These are phyloP conservation scores for Trinectes maculatus DNA, from an alignment of 2,113 vertebrate species.

Conservation along the genomic window DNA sequence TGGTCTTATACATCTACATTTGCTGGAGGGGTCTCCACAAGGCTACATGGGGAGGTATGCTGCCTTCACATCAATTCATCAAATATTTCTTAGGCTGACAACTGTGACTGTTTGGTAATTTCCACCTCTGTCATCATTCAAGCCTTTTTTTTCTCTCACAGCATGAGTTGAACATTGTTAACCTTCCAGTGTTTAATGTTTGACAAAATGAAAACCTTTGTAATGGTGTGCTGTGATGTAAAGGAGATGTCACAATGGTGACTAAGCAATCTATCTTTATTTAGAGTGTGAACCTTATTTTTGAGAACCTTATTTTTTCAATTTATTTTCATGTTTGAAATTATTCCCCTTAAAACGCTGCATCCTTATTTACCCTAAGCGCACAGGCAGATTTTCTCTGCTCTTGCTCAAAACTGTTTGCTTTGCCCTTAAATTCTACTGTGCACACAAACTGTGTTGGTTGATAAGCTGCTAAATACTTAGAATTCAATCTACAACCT, in stretches of 20 bases:
- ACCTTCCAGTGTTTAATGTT: slow-evolving; percentile 32
- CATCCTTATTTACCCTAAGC: too few relatives aligned
- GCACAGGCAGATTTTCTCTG: too few relatives aligned
- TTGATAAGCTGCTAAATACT: too few relatives aligned
- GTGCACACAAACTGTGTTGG: too few relatives aligned
- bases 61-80: not conserved
- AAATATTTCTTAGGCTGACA: too few relatives aligned
- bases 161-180: not conserved
- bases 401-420: too few relatives aligned
- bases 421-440: too few relatives aligned
- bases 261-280: not conserved
- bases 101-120: not conserved
- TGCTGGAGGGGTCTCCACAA: slow-evolving; percentile 84
- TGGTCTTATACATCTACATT: slow-evolving; percentile 83
- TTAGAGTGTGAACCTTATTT: too few relatives aligned
- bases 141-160: not conserved
- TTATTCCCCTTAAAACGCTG: too few relatives aligned
- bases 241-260: not conserved
- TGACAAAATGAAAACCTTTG: slow-evolving; percentile 20
- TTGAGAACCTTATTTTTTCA: too few relatives aligned
- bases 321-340: too few relatives aligned
- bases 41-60: slow-evolving; percentile 89
- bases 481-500: too few relatives aligned
- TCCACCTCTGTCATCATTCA: not conserved
- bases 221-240: slow-evolving; percentile 1